Evolutionary conservation across 2,113 vertebrate species (phyloP).

Genomic region (Aix galericulata): DNA sequence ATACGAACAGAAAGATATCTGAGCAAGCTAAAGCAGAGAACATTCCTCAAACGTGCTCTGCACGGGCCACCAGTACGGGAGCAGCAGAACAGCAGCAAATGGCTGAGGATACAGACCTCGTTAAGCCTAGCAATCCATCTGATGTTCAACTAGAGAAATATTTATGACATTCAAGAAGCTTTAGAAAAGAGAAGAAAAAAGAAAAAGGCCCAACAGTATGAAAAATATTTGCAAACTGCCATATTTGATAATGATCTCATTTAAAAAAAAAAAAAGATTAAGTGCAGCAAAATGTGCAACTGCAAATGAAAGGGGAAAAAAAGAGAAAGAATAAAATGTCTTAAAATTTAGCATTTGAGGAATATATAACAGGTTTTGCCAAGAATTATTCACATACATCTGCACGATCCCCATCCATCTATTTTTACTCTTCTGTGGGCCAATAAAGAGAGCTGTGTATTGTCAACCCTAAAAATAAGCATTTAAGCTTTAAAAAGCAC

Average conservation of each 20-base stretch:
- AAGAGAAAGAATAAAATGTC: neutral
- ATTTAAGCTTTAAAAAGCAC: neutral
- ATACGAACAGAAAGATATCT: neutral
- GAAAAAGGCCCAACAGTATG: neutral
- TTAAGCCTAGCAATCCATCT: neutral
- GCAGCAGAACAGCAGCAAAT: neutral
- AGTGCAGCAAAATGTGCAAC: neutral
- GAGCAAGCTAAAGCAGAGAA: neutral
- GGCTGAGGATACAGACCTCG: neutral
- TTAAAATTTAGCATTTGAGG: neutral
- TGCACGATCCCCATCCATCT: neutral
- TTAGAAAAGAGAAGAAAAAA: neutral
- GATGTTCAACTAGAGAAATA: neutral
- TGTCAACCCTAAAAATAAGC: neutral
- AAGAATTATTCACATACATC: slow-evolving; percentile 23
- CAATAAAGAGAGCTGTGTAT: slow-evolving; percentile 15
- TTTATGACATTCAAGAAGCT: neutral
- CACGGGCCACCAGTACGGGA: neutral
- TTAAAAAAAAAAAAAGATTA: neutral
- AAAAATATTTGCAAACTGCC: neutral
- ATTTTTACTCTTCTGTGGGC: slow-evolving; percentile 21
- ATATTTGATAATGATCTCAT: neutral
- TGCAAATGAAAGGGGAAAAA: neutral
- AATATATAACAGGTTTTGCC: neutral
- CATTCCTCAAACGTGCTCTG: neutral